Percentiles rank a stretch among this genome's conserved stretches.
Evolutionary conservation across 2,888 invertebrate genomes (phyloP).

Genomic region (Trilocha varians): DNA sequence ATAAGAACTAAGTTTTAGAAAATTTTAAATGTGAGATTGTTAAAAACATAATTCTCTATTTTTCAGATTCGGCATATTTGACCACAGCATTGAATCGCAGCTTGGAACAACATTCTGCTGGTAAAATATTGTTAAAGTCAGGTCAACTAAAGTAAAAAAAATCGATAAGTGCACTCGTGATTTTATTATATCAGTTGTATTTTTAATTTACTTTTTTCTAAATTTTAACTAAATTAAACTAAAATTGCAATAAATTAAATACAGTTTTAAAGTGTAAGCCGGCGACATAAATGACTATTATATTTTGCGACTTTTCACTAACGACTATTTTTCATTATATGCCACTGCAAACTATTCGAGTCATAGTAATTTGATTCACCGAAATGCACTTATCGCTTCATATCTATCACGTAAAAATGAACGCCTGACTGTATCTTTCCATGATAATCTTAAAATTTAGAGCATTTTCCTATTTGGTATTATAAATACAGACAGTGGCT

Average conservation of each 20-base stretch:
- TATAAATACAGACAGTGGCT: conserved; percentile 74
- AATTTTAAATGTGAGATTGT: background rate
- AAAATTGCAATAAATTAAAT: too few relatives aligned
- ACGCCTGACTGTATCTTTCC: conserved; percentile 63
- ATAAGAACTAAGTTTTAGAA: background rate
- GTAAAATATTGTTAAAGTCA: conserved; percentile 58
- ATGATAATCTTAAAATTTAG: conserved; percentile 54
- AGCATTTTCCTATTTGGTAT: conserved; percentile 73
- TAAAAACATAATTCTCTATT: conserved; percentile 9
- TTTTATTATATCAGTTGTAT: too few relatives aligned
- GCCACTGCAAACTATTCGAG: too few relatives aligned
- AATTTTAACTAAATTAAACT: too few relatives aligned
- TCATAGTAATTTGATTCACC: too few relatives aligned
- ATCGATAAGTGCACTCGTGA: conserved; percentile 61
- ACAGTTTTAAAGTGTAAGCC: too few relatives aligned
- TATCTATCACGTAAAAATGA: conserved; percentile 15
- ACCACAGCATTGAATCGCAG: conserved; percentile 47
- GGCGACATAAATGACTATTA: too few relatives aligned
- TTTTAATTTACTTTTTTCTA: too few relatives aligned
- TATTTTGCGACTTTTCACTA: too few relatives aligned
- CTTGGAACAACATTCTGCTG: conserved; percentile 57
- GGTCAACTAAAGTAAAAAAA: conserved; percentile 48
- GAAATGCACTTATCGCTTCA: conserved; percentile 42
- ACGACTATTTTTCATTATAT: too few relatives aligned
- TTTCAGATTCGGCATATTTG: conserved; percentile 55